Evolutionary conservation across 2,113 vertebrate genomes (phyloP).

Genomic region (Pygoscelis antarcticus): DNA sequence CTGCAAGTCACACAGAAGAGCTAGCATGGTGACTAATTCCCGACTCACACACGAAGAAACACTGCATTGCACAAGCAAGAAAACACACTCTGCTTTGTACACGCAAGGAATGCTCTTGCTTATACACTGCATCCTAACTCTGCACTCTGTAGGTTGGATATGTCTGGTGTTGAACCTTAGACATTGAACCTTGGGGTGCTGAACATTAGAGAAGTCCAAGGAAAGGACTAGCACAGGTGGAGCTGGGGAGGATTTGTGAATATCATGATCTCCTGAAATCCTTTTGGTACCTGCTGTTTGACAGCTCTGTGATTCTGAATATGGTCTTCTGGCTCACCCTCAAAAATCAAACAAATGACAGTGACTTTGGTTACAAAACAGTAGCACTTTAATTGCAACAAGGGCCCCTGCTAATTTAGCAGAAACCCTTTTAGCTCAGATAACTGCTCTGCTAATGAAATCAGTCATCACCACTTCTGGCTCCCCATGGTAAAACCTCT

Average conservation of each 20-base stretch:
- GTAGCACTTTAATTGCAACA: slow-evolving; percentile 7
- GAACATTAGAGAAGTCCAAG: background rate
- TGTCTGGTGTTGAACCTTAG: background rate
- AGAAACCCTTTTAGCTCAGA: slow-evolving; percentile 29
- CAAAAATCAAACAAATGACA: background rate
- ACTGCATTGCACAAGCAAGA: background rate
- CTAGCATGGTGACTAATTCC: background rate
- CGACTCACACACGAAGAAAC: background rate
- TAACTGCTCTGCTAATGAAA: slow-evolving; percentile 45
- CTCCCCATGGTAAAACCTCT: slow-evolving; percentile 19
- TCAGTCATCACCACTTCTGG: background rate
- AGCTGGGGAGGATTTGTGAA: background rate
- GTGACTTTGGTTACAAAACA: slow-evolving; percentile 4
- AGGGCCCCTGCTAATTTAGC: slow-evolving; percentile 14
- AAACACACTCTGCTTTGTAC: background rate
- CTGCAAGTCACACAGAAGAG: background rate
- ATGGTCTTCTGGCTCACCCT: background rate
- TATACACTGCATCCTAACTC: background rate
- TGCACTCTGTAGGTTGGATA: background rate
- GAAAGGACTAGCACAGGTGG: background rate
- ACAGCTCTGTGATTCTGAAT: background rate
- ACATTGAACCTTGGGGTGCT: background rate
- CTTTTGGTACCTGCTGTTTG: background rate
- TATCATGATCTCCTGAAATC: background rate
- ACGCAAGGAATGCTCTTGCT: background rate